Base-by-base conservation (phyloP, 2,888 invertebrate genomes). In the Rhabditoides inermis region DNA sequence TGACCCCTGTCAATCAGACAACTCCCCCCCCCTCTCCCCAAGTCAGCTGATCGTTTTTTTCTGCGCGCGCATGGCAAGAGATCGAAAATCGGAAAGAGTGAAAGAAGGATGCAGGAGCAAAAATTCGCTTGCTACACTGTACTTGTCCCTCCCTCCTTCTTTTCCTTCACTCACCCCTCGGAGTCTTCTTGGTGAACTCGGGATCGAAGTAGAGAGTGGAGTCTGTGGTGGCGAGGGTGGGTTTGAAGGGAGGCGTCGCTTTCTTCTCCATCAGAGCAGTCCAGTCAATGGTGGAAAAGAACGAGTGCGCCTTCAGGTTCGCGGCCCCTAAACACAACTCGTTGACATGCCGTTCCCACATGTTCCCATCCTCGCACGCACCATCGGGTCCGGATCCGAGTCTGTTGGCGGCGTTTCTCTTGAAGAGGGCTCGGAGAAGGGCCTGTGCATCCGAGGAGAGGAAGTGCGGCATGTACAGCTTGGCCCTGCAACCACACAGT, bases 401-500 rank as follows among this genome's bases (percentile, higher is more conserved):
- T 70, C 84, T 84, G 79, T 98, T 98, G 53, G 85, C 85, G 20
- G 98, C 94, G 81, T 91, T 95, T 69, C 98, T 83, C 81, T 99
- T 98, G 78, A 98, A 98, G 48, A 99, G 82, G 3, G 89, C 90
- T 65, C 98, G 82, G 30, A 98, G 82, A 62, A 99, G 81, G 44
- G 88, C 86, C 78, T 98, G 95, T 0, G 95, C 95, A 79, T 95
- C 94, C 51, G 88, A 84, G 68, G 90, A 91, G 45, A 98, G 82
- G 81, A 94, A 94, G 63, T 88, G 87, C 0, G 98, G 98, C 98
- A 98, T 98, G 45, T 90, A 90, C 49, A 98, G 81, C 81, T 98
- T 98, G 2, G 95, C 92, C 69, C 81, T 82, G 72, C 39, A 72
- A 74, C 12, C 18, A 15, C 35, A 12, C 10, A 32, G 35, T 15